Conservation (phyloP, 2,113 vertebrate genomes). For the Catharus bicknelli region DNA sequence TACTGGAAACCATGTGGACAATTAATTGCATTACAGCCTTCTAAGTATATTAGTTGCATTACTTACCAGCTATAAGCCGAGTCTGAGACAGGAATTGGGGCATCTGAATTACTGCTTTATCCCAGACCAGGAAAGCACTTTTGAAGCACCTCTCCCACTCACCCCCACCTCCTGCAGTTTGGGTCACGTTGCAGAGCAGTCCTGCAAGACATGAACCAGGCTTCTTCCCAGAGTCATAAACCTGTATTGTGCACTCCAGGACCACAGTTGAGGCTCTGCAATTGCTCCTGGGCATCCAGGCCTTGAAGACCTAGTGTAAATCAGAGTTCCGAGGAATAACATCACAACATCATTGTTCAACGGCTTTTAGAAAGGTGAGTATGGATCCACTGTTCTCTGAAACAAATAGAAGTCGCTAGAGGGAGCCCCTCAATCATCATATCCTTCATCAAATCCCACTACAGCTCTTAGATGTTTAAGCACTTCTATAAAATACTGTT, state of each 20-base stretch:
- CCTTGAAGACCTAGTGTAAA: not conserved
- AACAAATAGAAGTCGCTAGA: not conserved
- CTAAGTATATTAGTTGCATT: not conserved
- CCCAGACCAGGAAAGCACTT: not conserved
- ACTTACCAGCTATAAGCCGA: not conserved
- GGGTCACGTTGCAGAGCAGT: accelerated
- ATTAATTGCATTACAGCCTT: not conserved
- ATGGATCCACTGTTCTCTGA: not conserved
- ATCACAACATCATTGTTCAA: not conserved
- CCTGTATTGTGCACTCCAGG: not conserved
- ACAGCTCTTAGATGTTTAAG: not conserved
- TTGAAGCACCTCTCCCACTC: not conserved
- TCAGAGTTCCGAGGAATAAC: not conserved
- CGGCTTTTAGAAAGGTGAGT: not conserved
- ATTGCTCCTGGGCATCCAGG: not conserved
- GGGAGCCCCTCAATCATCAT: not conserved
- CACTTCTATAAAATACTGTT: accelerated
- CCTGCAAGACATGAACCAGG: accelerated
- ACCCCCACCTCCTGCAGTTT: accelerated
- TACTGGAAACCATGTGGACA: not conserved
- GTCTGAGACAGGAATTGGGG: not conserved
- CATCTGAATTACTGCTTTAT: not conserved
- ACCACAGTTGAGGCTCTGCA: not conserved
- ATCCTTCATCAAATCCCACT: not conserved
- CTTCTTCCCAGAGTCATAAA: accelerated